These are phyloP conservation scores for Sternarchorhynchus goeldii DNA, from an alignment of 2,797 vertebrate genomes.

Conservation along the genomic window DNA sequence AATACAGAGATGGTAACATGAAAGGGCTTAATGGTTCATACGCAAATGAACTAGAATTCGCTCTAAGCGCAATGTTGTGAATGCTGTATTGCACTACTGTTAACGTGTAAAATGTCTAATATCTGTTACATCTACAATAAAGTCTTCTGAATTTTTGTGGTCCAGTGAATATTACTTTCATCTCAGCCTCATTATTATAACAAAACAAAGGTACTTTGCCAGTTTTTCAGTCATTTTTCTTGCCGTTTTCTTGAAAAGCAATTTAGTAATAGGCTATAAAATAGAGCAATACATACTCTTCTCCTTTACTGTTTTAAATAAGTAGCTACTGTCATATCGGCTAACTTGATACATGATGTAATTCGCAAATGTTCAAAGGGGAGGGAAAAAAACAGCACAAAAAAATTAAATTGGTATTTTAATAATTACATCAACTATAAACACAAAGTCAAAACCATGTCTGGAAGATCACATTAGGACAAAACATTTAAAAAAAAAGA, in stretches of 20 bases:
- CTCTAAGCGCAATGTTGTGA: background rate
- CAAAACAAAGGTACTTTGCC: background rate
- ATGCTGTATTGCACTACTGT: background rate
- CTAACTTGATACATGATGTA: background rate
- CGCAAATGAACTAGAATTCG: background rate
- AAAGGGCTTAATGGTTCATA: background rate
- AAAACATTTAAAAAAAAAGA: background rate
- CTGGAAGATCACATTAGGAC: conserved; percentile 7
- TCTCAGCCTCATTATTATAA: background rate
- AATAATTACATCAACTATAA: conserved; percentile 34
- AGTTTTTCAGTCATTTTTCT: too few species aligned
- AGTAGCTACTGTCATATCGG: conserved; percentile 12
- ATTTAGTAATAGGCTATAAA: background rate
- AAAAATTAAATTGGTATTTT: conserved; percentile 16
- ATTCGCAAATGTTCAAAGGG: background rate
- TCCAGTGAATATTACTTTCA: background rate
- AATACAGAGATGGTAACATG: too few species aligned
- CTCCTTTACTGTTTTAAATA: background rate
- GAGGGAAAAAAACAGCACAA: background rate
- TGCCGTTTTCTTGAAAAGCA: background rate
- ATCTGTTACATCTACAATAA: conserved; percentile 2
- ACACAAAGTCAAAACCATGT: conserved; percentile 26
- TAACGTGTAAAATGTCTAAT: background rate
- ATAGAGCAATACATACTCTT: background rate
- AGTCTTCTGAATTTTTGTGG: background rate